Evolutionary conservation across 1,140 invertebrate genomes (phyloP).

Genomic region (Solenopsis invicta): DNA sequence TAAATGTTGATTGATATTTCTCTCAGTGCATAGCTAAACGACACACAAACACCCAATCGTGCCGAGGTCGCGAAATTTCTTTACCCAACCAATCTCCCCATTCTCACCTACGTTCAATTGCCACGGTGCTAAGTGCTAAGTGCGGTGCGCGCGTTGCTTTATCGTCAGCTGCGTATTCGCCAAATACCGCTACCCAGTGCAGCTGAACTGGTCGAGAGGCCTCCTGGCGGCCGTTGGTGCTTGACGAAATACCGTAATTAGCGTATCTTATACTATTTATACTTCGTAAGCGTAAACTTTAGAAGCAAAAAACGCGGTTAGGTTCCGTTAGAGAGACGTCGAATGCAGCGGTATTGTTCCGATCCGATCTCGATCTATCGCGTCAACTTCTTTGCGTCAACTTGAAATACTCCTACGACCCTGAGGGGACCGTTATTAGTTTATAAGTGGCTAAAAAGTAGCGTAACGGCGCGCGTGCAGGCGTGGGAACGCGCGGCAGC

Average conservation of each 20-base stretch:
- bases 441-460: slow-evolving; percentile 24
- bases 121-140: background rate
- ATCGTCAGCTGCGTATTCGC: background rate
- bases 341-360: background rate
- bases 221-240: background rate
- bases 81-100: background rate
- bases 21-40: slow-evolving; percentile 4
- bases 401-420: slow-evolving; percentile 32
- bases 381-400: background rate
- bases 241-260: slow-evolving; percentile 2
- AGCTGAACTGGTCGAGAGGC: background rate
- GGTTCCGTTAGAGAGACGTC: background rate
- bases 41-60: slow-evolving; percentile 30
- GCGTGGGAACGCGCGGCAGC: slow-evolving; percentile 65
- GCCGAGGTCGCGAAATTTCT: slow-evolving; percentile 42
- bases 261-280: background rate
- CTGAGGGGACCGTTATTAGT: slow-evolving; percentile 53
- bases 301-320: background rate
- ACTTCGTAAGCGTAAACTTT: background rate
- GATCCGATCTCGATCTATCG: background rate
- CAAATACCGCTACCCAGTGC: background rate
- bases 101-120: background rate
- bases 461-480: slow-evolving; percentile 40
- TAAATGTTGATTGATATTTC: too few relatives aligned
- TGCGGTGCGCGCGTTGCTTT: background rate